Conservation (phyloP, 2,888 invertebrate genomes). For the Caenorhabditis panamensis region DNA sequence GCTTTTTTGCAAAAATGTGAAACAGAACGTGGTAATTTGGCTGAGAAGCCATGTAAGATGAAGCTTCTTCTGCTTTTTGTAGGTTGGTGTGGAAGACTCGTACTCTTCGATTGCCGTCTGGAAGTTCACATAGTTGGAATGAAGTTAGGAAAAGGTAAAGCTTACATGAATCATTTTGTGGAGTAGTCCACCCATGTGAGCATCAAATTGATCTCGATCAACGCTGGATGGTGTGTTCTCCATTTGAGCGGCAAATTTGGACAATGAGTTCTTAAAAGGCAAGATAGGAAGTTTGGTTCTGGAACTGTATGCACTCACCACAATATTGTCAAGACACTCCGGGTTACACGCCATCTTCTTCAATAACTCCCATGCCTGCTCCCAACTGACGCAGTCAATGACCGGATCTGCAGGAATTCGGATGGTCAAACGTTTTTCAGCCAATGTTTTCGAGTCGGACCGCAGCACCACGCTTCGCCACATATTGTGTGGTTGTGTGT, state of each 20-base stretch:
- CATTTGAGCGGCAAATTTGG: constrained; percentile 74
- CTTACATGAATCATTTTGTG: constrained; percentile 83
- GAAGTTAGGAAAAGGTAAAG: background rate
- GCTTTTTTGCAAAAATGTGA: constrained; percentile 84
- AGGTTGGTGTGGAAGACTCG: constrained; percentile 76
- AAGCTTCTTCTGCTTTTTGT: constrained; percentile 73
- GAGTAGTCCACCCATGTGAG: constrained; percentile 83
- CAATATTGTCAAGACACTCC: constrained; percentile 84
- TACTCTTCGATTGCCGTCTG: constrained; percentile 82
- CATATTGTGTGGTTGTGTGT: constrained; percentile 25
- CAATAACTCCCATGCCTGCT: constrained; percentile 84
- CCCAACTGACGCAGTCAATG: constrained; percentile 80
- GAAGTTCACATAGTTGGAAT: too few species aligned
- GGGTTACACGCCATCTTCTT: constrained; percentile 84
- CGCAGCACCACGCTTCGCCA: constrained; percentile 48
- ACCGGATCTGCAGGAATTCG: constrained; percentile 66
- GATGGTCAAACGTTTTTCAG: constrained; percentile 31
- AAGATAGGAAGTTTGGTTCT: background rate
- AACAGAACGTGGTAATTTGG: constrained; percentile 84
- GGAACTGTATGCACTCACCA: constrained; percentile 81
- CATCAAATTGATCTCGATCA: constrained; percentile 82
- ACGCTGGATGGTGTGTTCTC: constrained; percentile 68
- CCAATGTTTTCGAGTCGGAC: constrained; percentile 45
- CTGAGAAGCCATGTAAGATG: constrained; percentile 83
- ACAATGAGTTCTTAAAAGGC: constrained; percentile 67